Base-by-base conservation (phyloP, 2,113 vertebrate species). In the Mionectes macconnelli region DNA sequence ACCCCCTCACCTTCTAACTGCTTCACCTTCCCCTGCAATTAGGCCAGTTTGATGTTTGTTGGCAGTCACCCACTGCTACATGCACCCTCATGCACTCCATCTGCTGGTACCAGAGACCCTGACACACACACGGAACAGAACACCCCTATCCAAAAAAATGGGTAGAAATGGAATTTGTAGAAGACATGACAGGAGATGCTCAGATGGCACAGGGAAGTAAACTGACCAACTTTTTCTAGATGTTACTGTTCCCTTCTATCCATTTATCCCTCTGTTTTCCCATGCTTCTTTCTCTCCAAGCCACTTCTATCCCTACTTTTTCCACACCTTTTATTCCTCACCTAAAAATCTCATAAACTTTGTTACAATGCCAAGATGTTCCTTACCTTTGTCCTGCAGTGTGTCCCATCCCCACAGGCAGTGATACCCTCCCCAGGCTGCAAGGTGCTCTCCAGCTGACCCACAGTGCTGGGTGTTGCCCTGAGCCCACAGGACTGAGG, bases 301-400 rank as follows among this genome's bases (percentile, higher is more conserved):
- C 8, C 8, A 10, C 18, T 27, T 60, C 47, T 25, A 4, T 25
- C 63, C 21, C 21, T 87, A 21, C 5, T 33, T 62, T 92, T 62
- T 24, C 30, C 23, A 31, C 17, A 28, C 20, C 4, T 70, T 42
- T 42, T 4, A 7, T 83, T 78, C 40, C 17, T 57, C 13, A 24
- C 21, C 15, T 52, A 17, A 67, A 66, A 45, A 20, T 14, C 56
- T 56, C 14, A 0, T 10, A 16, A 22, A 7, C n/a, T 76, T 79
- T 21, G 3, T 39, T 60, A 16, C 23, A 37, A 23, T 42, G 21
- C 27, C 15, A 37, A 20, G 42, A 22, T 24, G 16, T 18, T 45
- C 0, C 0, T 89, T 87, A 22, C 62, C 30, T 63, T 30, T 30
- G 47, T 45, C 24, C 33, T 60, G 20, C 39, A 23, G 1, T 4